Conservation (phyloP, 1,140 invertebrate species). For the Formica exsecta region DNA sequence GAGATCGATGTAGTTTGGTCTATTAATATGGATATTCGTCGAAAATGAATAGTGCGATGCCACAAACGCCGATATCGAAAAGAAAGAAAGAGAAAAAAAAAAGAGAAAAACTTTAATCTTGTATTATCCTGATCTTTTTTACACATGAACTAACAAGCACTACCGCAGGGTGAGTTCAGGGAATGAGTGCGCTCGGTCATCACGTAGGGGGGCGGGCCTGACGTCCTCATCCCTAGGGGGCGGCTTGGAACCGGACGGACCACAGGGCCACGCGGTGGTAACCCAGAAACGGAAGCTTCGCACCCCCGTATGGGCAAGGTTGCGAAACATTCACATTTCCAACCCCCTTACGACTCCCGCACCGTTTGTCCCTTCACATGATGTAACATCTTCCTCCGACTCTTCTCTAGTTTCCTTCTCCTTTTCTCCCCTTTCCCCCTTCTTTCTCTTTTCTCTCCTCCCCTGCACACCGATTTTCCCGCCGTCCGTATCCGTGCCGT, state of each 20-base stretch:
- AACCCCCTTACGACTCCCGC: conserved; percentile 58
- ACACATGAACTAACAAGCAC: conserved; percentile 84
- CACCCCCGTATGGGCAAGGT: conserved; percentile 92
- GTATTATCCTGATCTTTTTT: conserved; percentile 74
- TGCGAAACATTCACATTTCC: conserved; percentile 86
- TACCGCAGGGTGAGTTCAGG: conserved; percentile 85
- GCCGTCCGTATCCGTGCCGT: conserved; percentile 34
- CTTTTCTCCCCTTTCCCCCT: neutral
- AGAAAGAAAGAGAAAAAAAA: neutral
- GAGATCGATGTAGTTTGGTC: neutral
- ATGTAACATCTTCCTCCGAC: neutral
- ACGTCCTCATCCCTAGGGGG: conserved; percentile 80
- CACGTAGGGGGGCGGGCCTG: conserved; percentile 83
- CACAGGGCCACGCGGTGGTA: conserved; percentile 84
- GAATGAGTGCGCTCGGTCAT: conserved; percentile 84
- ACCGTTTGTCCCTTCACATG: neutral
- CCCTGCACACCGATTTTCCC: neutral
- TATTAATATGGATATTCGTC: neutral
- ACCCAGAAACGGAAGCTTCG: conserved; percentile 90
- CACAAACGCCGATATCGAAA: neutral
- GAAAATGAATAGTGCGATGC: neutral
- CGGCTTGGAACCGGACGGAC: conserved; percentile 84
- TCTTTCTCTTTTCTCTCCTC: neutral
- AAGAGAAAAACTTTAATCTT: conserved; percentile 72
- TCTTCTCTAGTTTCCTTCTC: neutral